Evolutionary conservation across 1,140 invertebrate genomes (phyloP), one percentile per base, ranked within the genome.

Genomic region (Caerostris extrusa): DNA sequence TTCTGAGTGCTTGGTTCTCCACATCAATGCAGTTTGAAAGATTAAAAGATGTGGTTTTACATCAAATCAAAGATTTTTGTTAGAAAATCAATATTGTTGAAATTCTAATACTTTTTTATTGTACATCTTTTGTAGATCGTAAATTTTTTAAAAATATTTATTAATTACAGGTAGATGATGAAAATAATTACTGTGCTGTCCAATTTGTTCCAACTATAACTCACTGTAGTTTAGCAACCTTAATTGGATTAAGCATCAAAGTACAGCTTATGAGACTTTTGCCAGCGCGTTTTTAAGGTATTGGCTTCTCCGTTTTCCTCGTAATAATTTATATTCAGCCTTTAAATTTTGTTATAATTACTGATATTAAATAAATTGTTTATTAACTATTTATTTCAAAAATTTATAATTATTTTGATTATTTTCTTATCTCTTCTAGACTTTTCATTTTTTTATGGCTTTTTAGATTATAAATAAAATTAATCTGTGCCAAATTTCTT

Each of bases 211-310:
- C 99, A 10, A 99, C 99, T 0, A 99, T 99, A 95, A 99, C 99
- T 0, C 99, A 99, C 95, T 99, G 99, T 95, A 99, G 98, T 95
- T 99, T 99, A 99, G 99, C 99, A 53, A 99, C 99, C 64, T 96
- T 99, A 17, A 99, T 99, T 95, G 99, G 97, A 17, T 96, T 98
- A 50, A 97, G 97, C 4, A 98, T 98, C 95, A 96, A 98, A 93
- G 98, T 99, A 0, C 98, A 99, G 96, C 96, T 99, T 12, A 96
- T 99, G 19, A 96, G 99, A 95, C 97, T 98, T 12, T 96, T 99
- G 58, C 99, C 99, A 1, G 95, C 97, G 71, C 96, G 96, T 94
- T 96, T n/a, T 96, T 94, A 97, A 97, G 95, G 96, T 97, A 94
- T 34, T 34, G 19, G 61, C 19, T 55, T 69, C 53, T n/a, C 34